phyloP scores from a whole-genome alignment of 1,140 invertebrate species.

The Ridgeia piscesae region DNA sequence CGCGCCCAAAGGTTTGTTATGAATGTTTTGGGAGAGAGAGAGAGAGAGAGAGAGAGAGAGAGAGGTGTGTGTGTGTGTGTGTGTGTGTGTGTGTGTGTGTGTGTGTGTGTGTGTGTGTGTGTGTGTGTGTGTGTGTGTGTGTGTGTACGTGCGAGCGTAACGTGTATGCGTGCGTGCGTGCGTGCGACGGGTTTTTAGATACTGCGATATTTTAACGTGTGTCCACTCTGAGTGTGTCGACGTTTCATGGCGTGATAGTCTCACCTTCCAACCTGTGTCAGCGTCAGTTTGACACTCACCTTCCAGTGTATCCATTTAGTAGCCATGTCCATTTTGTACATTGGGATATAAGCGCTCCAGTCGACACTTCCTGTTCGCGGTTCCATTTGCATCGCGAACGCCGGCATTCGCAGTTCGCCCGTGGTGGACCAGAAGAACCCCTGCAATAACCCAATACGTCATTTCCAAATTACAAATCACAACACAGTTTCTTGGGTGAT shows the following conservation, averaged over 20 bases:
- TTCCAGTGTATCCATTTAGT: not conserved
- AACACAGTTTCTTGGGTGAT: not conserved
- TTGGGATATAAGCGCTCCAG: not conserved
- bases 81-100: too few relatives aligned
- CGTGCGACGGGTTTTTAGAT: too few relatives aligned
- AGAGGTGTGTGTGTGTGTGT: too few relatives aligned
- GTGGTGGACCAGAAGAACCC: slow-evolving; percentile 2
- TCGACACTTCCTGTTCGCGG: not conserved
- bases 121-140: too few relatives aligned
- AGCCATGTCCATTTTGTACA: not conserved
- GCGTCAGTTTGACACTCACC: not conserved
- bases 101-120: too few relatives aligned
- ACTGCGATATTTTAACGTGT: too few relatives aligned
- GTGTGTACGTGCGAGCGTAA: too few relatives aligned
- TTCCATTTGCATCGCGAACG: not conserved
- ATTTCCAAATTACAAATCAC: not conserved
- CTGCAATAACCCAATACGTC: not conserved
- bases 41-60: too few relatives aligned
- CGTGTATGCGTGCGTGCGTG: too few relatives aligned
- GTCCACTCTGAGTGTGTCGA: not conserved
- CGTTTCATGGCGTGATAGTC: not conserved
- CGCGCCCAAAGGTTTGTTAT: too few relatives aligned
- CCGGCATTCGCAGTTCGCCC: slow-evolving; percentile 8
- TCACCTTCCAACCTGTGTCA: not conserved
- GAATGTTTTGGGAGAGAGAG: too few relatives aligned